A percentile compares a stretch with the other conserved stretches of the same genome.
Evolutionary conservation across 2,888 invertebrate species (phyloP).

Genomic region (Hyles lineata): DNA sequence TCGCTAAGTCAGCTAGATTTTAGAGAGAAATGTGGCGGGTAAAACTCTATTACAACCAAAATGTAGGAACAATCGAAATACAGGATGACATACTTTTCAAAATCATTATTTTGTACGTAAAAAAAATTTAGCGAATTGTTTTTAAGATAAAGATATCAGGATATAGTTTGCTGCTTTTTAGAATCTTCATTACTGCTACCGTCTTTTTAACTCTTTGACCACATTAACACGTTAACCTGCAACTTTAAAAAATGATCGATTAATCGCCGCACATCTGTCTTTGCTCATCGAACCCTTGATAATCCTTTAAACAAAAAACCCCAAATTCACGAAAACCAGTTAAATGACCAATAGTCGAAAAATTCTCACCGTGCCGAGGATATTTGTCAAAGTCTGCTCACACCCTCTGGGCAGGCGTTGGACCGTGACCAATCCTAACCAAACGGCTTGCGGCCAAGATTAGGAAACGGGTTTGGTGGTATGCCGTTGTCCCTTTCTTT

Average conservation of each 20-base stretch:
- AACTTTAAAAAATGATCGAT: not conserved
- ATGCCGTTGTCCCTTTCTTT: conserved; percentile 43
- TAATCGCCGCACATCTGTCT: not conserved
- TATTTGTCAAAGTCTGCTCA: conserved; percentile 67
- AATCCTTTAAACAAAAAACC: conserved; percentile 3
- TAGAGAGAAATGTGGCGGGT: too few relatives aligned
- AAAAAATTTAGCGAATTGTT: too few relatives aligned
- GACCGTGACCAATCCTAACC: conserved; percentile 75
- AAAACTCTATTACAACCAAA: too few relatives aligned
- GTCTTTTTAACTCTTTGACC: not conserved
- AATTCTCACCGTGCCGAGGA: conserved; percentile 33
- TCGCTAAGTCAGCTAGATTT: too few relatives aligned
- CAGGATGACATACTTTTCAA: too few relatives aligned
- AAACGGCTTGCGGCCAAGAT: conserved; percentile 73
- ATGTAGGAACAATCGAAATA: too few relatives aligned
- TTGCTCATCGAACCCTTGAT: not conserved
- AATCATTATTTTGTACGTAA: too few relatives aligned
- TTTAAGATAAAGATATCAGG: too few relatives aligned
- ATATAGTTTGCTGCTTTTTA: too few relatives aligned
- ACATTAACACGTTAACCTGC: not conserved
- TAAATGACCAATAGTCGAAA: conserved; percentile 14
- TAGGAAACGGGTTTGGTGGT: conserved; percentile 60
- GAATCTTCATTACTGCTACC: not conserved
- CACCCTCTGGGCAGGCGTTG: conserved; percentile 68
- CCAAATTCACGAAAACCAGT: conserved; percentile 12